phyloP scores from a whole-genome alignment of 2,113 vertebrate genomes.

The Physeter macrocephalus region DNA sequence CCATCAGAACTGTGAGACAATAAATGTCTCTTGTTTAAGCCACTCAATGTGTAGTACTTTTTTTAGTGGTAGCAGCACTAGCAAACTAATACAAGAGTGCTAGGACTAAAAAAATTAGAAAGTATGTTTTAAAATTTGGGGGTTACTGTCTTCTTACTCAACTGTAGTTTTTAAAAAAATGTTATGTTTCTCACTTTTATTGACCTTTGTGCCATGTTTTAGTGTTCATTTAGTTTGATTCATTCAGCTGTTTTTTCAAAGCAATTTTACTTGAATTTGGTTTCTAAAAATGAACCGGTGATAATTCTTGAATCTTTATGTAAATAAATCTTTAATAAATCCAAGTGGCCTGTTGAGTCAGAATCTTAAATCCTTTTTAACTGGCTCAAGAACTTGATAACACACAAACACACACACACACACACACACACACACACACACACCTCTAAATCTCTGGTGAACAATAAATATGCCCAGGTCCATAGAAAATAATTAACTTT shows the following conservation, averaged over 20 bases:
- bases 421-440: background rate
- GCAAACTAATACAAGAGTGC: background rate
- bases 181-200: background rate
- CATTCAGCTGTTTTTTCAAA: background rate
- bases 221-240: background rate
- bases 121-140: background rate
- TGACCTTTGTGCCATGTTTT: background rate
- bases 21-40: background rate
- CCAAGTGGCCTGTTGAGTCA: background rate
- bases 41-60: background rate
- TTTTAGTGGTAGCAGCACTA: background rate
- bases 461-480: background rate
- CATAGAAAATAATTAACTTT: background rate
- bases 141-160: background rate
- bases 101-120: background rate
- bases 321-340: constrained; percentile 24
- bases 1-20: background rate
- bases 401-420: background rate
- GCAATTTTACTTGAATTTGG: background rate
- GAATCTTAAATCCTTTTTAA: constrained; percentile 7
- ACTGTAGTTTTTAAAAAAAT: background rate
- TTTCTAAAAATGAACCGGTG: background rate
- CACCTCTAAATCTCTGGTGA: background rate
- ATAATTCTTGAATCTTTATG: background rate
- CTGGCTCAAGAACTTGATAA: background rate